Conservation (phyloP, 2,113 vertebrate species). For the Pachypanchax playfairii region DNA sequence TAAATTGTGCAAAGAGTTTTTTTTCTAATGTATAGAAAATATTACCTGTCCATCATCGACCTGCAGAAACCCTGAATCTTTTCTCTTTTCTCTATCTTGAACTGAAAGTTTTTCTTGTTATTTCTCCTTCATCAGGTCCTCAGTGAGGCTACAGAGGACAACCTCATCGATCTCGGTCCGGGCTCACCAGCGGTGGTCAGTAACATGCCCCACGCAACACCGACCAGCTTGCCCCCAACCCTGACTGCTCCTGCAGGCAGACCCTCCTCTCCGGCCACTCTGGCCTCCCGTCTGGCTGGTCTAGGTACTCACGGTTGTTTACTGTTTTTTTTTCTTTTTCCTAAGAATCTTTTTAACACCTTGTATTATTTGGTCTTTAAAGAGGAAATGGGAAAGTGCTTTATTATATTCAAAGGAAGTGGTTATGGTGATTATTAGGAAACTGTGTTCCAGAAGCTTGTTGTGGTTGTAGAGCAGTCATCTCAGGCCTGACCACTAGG, state of each 20-base stretch:
- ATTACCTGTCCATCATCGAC: neutral
- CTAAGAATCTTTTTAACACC: neutral
- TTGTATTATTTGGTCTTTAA: neutral
- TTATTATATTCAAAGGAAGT: neutral
- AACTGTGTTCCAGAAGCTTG: neutral
- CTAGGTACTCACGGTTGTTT: slow-evolving; percentile 81
- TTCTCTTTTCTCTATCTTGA: neutral
- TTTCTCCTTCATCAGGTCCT: slow-evolving; percentile 82
- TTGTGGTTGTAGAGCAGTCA: neutral
- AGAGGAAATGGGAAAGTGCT: neutral
- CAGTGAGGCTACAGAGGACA: slow-evolving; percentile 94
- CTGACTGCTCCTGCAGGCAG: slow-evolving; percentile 47
- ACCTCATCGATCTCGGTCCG: slow-evolving; percentile 95
- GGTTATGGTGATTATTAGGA: neutral
- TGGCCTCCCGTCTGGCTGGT: slow-evolving; percentile 91
- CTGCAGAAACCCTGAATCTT: slow-evolving; percentile 6
- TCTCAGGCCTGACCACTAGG: neutral
- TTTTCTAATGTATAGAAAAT: neutral
- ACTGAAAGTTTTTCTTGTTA: neutral
- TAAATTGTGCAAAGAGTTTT: neutral
- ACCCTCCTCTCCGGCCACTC: slow-evolving; percentile 79
- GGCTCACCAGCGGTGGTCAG: slow-evolving; percentile 97
- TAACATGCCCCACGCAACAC: slow-evolving; percentile 84
- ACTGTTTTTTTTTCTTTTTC: no score
- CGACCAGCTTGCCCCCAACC: slow-evolving; percentile 64